Base-by-base conservation (phyloP, 1,140 invertebrate genomes). In the Oryzaephilus surinamensis region DNA sequence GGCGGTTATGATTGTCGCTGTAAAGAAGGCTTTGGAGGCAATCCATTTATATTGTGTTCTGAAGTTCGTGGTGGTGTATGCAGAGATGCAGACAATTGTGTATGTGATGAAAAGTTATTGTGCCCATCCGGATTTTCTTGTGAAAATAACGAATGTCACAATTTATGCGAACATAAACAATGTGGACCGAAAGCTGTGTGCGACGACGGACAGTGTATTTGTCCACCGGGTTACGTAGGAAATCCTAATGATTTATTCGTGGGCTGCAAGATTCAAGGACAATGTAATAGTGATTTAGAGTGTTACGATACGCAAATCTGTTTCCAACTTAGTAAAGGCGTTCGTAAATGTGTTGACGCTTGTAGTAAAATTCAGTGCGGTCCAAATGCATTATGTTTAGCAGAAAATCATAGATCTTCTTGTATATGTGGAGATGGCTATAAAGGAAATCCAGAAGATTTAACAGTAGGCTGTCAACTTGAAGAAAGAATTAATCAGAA, bases 1-100 rank as follows among this genome's bases (percentile, higher is more conserved):
- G 89, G 89, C 28, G 79, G 81, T 47, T 93, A 80, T 52, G 86
- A 89, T 54, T 95, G 90, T 60, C 71, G 80, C 2, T 95, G 90
- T 53, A 76, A 81, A 47, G 79, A 79, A 37, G 77, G 77, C 26
- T 84, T 77, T 58, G 75, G 77, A 33, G 89, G 89, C 27, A 89
- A 92, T 71, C 87, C 89, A 0, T 91, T 89, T 53, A 69, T 77
- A 38, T 74, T 78, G 43, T 92, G 87, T 52, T 72, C 75, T 17
- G 66, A 72, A 53, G 64, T 81, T 6, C 71, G 80, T 47, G 67
- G 75, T 23, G 70, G 73, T 13, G 72, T 74, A 32, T 88, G 84
- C 50, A 62, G 70, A 20, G 74, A 85, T 52, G 75, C 81, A 1
- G 57, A 58, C 8, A 70, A 68, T 19, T 90, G 86, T 47, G 63